Evolutionary conservation across 2,888 invertebrate species (phyloP).

Genomic region (Atrina japonica): DNA sequence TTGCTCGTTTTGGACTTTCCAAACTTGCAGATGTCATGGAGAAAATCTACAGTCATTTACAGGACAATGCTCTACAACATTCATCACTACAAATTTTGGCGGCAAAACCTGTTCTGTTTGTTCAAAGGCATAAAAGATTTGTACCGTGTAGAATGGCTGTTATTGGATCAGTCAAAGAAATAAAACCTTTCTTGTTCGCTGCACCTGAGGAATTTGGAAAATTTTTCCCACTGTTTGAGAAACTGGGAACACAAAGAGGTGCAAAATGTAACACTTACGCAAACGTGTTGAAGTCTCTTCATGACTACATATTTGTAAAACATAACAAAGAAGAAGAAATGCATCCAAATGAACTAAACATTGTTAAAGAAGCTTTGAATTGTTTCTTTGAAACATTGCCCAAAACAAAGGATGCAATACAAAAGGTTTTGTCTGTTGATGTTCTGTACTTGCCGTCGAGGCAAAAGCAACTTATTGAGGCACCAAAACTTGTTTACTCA

Average conservation of each 20-base stretch:
- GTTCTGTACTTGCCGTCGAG: conserved; percentile 21
- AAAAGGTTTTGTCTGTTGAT: background rate
- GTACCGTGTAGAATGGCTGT: conserved; percentile 32
- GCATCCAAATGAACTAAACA: conserved; percentile 26
- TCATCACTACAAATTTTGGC: conserved; percentile 1
- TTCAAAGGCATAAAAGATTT: conserved; percentile 35
- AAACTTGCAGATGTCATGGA: conserved; percentile 17
- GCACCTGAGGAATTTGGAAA: conserved; percentile 42
- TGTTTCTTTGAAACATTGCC: conserved; percentile 13
- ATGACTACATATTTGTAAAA: background rate
- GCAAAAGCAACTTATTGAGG: background rate
- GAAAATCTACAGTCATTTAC: conserved; percentile 25
- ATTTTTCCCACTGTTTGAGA: conserved; percentile 41
- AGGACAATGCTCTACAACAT: background rate
- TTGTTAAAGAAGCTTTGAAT: conserved; percentile 7
- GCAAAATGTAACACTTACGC: conserved; percentile 34
- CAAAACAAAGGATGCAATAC: background rate
- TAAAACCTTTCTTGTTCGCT: conserved; percentile 47
- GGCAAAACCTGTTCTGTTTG: conserved; percentile 40
- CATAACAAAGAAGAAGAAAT: conserved; percentile 27
- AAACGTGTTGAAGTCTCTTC: conserved; percentile 38
- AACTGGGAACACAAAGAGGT: conserved; percentile 39
- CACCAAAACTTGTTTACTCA: conserved; percentile 27
- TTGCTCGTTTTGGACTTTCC: background rate
- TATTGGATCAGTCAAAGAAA: conserved; percentile 23